phyloP scores from a whole-genome alignment of 2,797 vertebrate species.

The Xerus rutilus region DNA sequence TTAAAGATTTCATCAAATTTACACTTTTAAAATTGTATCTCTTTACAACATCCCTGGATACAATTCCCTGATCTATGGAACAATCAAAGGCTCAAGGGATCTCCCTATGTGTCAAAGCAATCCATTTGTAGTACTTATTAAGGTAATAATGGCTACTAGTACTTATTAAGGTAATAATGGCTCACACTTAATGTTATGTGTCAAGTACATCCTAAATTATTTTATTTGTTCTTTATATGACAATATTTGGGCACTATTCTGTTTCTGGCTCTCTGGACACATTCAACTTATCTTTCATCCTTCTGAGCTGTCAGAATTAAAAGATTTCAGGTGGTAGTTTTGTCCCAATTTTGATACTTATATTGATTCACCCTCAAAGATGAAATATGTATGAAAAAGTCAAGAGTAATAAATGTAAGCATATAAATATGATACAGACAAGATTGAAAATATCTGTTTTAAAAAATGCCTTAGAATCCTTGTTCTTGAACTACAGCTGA shows the following conservation, averaged over 20 bases:
- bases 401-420: constrained; percentile 30
- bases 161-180: constrained; percentile 1
- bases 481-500: constrained; percentile 16
- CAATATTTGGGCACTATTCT: background rate
- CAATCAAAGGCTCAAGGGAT: background rate
- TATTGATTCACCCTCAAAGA: too few relatives aligned
- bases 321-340: background rate
- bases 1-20: constrained; percentile 39
- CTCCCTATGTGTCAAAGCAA: background rate
- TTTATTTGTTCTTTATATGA: constrained; percentile 17
- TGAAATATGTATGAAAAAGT: background rate
- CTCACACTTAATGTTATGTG: background rate
- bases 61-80: constrained; percentile 44
- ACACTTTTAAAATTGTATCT: background rate
- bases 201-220: background rate
- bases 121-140: background rate
- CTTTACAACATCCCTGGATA: constrained; percentile 39
- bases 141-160: background rate
- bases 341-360: too few relatives aligned
- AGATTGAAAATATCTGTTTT: constrained; percentile 45
- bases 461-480: constrained; percentile 67
- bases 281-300: background rate
- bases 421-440: constrained; percentile 60
- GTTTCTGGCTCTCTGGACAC: background rate
- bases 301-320: background rate